A percentile compares a stretch with the other conserved stretches of the same genome.
These are phyloP conservation scores for Drosophila sordidapex DNA, from an alignment of 2,888 invertebrate species.

Conservation along the genomic window DNA sequence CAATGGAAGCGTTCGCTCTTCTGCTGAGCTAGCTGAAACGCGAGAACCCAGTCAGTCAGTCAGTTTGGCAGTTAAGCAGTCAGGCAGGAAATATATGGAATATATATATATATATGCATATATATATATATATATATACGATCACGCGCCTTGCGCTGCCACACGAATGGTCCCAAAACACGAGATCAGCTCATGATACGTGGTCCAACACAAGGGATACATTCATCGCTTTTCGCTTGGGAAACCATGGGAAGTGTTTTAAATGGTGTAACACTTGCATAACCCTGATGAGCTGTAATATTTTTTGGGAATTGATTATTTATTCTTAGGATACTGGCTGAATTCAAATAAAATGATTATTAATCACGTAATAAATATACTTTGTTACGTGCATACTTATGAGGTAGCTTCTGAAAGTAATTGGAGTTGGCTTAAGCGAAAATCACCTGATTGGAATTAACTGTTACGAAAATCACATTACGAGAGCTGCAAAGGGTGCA, in stretches of 20 bases:
- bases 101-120: not conserved
- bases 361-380: not conserved
- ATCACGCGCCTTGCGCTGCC: conserved; percentile 46
- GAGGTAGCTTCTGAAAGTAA: not conserved
- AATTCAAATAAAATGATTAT: not conserved
- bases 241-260: conserved; percentile 1
- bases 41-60: conserved; percentile 21
- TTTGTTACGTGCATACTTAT: not conserved
- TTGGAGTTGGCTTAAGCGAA: not conserved
- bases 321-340: not conserved
- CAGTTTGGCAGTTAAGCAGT: not conserved
- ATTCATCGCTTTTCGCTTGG: not conserved
- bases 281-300: conserved; percentile 1
- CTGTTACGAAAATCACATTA: not conserved
- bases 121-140: not conserved
- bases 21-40: conserved; percentile 61
- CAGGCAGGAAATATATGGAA: conserved; percentile 27
- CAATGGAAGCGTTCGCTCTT: conserved; percentile 59
- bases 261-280: conserved; percentile 1
- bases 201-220: conserved; percentile 27
- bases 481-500: not conserved
- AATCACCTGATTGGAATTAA: not conserved
- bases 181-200: conserved; percentile 52
- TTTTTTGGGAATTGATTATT: not conserved
- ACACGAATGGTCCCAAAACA: conserved; percentile 39